Percentiles rank a stretch among this genome's conserved stretches.
Evolutionary conservation across 2,888 invertebrate genomes (phyloP).

Genomic region (Drosophila paranaensis): DNA sequence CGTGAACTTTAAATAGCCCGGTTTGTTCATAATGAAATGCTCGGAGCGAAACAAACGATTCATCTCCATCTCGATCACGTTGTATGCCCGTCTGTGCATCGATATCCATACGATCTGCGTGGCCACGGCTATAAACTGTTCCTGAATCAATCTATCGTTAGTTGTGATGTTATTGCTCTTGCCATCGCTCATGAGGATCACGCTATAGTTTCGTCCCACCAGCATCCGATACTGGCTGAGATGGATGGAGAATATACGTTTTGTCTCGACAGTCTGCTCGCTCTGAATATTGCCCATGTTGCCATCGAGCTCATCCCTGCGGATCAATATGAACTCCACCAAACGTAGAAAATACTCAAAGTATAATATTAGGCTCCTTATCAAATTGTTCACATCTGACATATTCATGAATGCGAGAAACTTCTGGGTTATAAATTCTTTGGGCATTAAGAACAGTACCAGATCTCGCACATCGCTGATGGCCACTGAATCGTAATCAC

Average conservation of each 20-base stretch:
- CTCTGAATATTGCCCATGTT: slow-evolving; percentile 76
- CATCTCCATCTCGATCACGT: slow-evolving; percentile 82
- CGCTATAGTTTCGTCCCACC: slow-evolving; percentile 82
- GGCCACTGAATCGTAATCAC: slow-evolving; percentile 76
- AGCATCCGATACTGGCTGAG: slow-evolving; percentile 81
- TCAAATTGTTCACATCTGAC: slow-evolving; percentile 68
- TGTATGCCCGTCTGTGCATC: slow-evolving; percentile 80
- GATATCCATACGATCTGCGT: slow-evolving; percentile 83
- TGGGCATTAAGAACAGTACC: slow-evolving; percentile 80
- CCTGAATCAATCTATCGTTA: slow-evolving; percentile 76
- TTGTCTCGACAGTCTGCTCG: slow-evolving; percentile 73
- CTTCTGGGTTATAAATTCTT: slow-evolving; percentile 68
- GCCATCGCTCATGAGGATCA: slow-evolving; percentile 75
- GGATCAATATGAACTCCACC: slow-evolving; percentile 82
- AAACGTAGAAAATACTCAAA: slow-evolving; percentile 83
- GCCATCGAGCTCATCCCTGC: slow-evolving; percentile 79
- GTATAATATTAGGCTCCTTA: slow-evolving; percentile 82
- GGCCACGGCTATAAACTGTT: slow-evolving; percentile 79
- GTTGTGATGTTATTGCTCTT: slow-evolving; percentile 76
- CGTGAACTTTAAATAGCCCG: slow-evolving; percentile 66
- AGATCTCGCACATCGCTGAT: slow-evolving; percentile 82
- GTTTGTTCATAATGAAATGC: slow-evolving; percentile 76
- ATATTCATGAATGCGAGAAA: slow-evolving; percentile 81
- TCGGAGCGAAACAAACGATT: slow-evolving; percentile 83
- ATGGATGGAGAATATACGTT: slow-evolving; percentile 76